Evolutionary conservation across 1,140 invertebrate genomes (phyloP).

Genomic region (Aphis gossypii): DNA sequence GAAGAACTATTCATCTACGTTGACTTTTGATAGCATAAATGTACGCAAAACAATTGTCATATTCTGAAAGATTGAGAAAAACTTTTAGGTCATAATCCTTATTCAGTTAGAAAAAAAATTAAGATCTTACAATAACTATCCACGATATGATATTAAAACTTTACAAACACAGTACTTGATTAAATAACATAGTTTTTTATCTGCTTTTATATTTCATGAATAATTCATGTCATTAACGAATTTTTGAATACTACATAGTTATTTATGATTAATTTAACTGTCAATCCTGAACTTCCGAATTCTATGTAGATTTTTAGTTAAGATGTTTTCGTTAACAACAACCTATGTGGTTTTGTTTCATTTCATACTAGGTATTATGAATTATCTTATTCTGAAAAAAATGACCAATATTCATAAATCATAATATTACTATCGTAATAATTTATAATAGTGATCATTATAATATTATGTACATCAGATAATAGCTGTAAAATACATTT

Average conservation of each 20-base stretch:
- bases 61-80: slow-evolving; percentile 4
- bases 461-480: too few relatives aligned
- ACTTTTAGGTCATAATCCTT: slow-evolving; percentile 6
- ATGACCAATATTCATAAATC: neutral
- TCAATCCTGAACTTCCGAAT: neutral
- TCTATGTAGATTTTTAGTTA: neutral
- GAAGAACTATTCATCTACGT: neutral
- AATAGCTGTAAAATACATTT: too few relatives aligned
- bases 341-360: neutral
- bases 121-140: neutral
- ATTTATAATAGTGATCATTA: neutral
- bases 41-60: neutral
- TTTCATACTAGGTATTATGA: neutral
- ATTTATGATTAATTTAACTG: neutral
- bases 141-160: slow-evolving; percentile 1
- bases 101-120: neutral
- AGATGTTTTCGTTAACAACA: neutral
- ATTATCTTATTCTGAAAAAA: neutral
- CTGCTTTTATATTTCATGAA: neutral
- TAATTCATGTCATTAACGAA: slow-evolving; percentile 10
- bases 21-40: slow-evolving; percentile 9
- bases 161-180: neutral
- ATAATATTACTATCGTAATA: neutral
- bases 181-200: neutral
- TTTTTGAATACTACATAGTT: neutral